Evolutionary conservation across 2,797 vertebrate genomes (phyloP).

Genomic region (Acipenser ruthenus): DNA sequence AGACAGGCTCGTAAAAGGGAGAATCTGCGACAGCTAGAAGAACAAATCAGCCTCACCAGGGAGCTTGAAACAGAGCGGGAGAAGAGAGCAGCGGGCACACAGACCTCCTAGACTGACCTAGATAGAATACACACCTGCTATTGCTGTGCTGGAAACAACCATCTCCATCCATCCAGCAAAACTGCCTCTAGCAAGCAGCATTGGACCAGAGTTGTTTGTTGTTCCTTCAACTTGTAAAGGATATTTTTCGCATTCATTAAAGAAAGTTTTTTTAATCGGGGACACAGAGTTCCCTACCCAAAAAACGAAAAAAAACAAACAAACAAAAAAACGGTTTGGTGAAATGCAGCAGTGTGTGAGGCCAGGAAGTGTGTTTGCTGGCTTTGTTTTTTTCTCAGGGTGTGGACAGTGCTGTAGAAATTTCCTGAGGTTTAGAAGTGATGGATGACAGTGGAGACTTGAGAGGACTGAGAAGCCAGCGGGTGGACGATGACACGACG

Average conservation of each 20-base stretch:
- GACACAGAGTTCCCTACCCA: no score
- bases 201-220: no score
- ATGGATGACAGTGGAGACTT: conserved; percentile 61
- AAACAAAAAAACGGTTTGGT: no score
- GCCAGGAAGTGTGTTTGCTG: neutral
- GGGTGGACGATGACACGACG: conserved; percentile 66
- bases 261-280: no score
- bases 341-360: no score
- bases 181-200: no score
- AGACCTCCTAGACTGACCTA: conserved; percentile 30
- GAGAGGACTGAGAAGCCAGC: conserved; percentile 52
- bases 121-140: no score
- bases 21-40: conserved; percentile 71
- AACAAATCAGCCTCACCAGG: conserved; percentile 72
- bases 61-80: conserved; percentile 64
- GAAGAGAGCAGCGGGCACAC: conserved; percentile 34
- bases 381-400: neutral
- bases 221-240: no score
- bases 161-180: no score
- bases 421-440: neutral
- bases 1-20: conserved; percentile 71
- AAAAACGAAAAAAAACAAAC: no score
- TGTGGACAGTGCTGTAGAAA: neutral
- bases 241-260: no score
- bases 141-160: no score